Base-by-base conservation (phyloP, 1,140 invertebrate genomes). In the Drosophila mauritiana region DNA sequence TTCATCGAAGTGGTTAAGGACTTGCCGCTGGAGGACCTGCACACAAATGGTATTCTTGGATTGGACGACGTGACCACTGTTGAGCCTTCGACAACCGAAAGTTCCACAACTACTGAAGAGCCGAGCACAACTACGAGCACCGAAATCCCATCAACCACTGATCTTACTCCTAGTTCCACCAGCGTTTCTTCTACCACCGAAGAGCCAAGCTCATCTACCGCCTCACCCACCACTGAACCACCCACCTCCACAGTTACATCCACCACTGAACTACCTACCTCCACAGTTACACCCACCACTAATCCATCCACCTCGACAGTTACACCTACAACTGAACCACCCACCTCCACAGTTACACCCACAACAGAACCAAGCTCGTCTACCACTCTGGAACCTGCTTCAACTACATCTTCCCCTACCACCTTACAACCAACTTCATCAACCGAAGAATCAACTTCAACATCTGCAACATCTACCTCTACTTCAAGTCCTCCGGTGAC, bases 1-100 rank as follows among this genome's bases (percentile, higher is more conserved):
- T 94, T 96, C 69, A 92, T 93, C 27, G 92, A 85, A 53, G 83
- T 91, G 0, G 93, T 96, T 2, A 92, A 88, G 1, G 92, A 93
- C 42, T 75, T 92, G 59, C 91, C 91, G 0, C 51, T 90, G 6
- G 83, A 91, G 0, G 80, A 91, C 65, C 61, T 91, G 10, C 15
- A 91, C 1, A 91, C 90, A 0, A 91, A 49, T 37, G 90, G 90
- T 6, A 46, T 91, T 0, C 65, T 91, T 42, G 90, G 90, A 6
- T n/a, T 91, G 10, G 90, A 90, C 25, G 51, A 67, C 22, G 70
- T 81, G 20, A 56, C 59, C 5, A 80, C 67, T 3, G 63, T 12
- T 15, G 53, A 4, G 0, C 73, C 74, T 17, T 8, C 62, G 3
- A 46, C 43, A 1, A 13, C 37, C 13, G 37, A 39, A 1, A 39